Evolutionary conservation across 1,140 invertebrate species (phyloP).

Genomic region (Tetramorium alpestre): DNA sequence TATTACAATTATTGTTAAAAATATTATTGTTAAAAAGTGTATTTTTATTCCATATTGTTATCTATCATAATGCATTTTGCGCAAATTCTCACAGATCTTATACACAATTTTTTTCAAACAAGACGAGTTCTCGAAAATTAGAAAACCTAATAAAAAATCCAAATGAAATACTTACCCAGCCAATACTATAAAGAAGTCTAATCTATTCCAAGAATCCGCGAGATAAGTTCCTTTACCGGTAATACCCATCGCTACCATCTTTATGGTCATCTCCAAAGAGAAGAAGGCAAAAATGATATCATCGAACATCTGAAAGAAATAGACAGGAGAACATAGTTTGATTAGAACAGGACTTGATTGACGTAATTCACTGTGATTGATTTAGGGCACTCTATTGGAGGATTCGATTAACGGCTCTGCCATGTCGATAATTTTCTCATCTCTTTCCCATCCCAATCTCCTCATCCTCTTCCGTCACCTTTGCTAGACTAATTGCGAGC

Average conservation of each 20-base stretch:
- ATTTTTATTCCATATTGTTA: not conserved
- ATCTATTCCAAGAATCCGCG: slow-evolving; percentile 98
- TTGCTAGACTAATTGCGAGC: slow-evolving; percentile 46
- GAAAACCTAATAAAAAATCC: not conserved
- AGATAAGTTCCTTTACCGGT: slow-evolving; percentile 97
- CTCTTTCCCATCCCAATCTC: slow-evolving; percentile 25
- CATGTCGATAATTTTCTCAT: slow-evolving; percentile 48
- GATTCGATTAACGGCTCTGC: slow-evolving; percentile 58
- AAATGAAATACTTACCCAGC: slow-evolving; percentile 91
- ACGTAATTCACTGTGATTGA: slow-evolving; percentile 59
- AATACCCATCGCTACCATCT: slow-evolving; percentile 99
- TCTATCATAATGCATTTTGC: not conserved
- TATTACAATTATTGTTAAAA: too few species aligned
- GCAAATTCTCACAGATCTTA: not conserved
- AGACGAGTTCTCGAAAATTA: not conserved
- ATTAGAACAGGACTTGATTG: slow-evolving; percentile 7
- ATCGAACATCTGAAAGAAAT: slow-evolving; percentile 94
- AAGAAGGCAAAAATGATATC: slow-evolving; percentile 99
- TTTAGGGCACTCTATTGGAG: slow-evolving; percentile 51
- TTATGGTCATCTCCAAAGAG: slow-evolving; percentile 97
- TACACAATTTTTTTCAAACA: not conserved
- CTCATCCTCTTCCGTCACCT: not conserved
- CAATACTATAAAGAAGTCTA: slow-evolving; percentile 99
- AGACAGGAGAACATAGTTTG: slow-evolving; percentile 17
- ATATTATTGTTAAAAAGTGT: not conserved